Base-by-base conservation (phyloP, 2,113 vertebrate genomes). In the Cyphomyrus plagiostoma region DNA sequence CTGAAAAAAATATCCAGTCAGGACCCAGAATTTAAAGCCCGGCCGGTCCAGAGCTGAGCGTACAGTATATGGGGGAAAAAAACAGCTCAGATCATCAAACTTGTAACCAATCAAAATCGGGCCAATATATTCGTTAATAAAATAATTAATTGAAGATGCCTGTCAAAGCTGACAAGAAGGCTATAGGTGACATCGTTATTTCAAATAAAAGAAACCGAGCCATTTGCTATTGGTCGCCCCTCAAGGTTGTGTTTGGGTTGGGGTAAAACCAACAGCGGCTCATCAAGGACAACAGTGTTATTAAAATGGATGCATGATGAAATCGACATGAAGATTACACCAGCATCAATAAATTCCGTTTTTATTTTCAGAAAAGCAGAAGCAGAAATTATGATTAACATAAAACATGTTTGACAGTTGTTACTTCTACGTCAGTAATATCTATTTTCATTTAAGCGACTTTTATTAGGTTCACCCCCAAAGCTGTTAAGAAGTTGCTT, bases 1-100 rank as follows among this genome's bases (percentile, higher is more conserved):
- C 98, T 99, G 89, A 11, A 21, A 66, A 9, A 89, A 2, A 89
- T 13, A 58, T 17, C 86, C 1, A 5, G 15, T 53, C 46, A 86
- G n/a, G 15, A 53, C n/a, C 45, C 84, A 86, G 82, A 46, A 46
- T 77, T 80, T 21, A 80, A 80, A 42, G 1, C 74, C 2, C 0
- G 0, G 74, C 1, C 8, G 1, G 30, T 80, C 74, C 13, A 80
- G 35, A 42, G 74, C 30, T 19, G 35, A 17, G 35, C 42, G 30
- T 77, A 35, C 17, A 77, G 30, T 77, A 35, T 39, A 77, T 39
- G 4, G 74, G 6, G 42, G 17, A 53, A 39, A 35, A 77, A 77
- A 77, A 77, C 15, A 39, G 35, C 10, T 42, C 74, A 19, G 30
- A 42, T 70, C 62, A 13, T 70, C 26, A 70, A 70, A 30, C 10